phyloP scores from a whole-genome alignment of 2,797 vertebrate species.

The Microhierax caerulescens region DNA sequence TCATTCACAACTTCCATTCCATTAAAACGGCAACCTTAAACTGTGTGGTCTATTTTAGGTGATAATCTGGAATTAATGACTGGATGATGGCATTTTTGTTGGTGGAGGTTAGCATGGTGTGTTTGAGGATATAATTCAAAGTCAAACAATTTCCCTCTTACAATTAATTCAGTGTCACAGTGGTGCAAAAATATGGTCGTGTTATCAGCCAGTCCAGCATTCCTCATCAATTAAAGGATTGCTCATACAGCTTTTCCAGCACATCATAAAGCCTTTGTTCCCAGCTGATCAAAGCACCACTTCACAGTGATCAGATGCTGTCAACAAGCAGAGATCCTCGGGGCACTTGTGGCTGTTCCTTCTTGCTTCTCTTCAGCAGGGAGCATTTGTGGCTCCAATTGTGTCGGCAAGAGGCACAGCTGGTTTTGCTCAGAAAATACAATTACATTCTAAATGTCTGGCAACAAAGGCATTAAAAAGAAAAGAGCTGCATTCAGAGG shows the following conservation, averaged over 20 bases:
- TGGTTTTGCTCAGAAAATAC: slow-evolving; percentile 20
- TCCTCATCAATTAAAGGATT: slow-evolving; percentile 8
- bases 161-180: neutral
- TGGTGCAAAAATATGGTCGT: neutral
- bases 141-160: neutral
- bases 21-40: neutral
- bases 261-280: slow-evolving; percentile 22
- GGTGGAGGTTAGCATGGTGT: neutral
- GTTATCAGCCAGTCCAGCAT: neutral
- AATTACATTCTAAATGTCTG: slow-evolving; percentile 15
- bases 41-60: neutral
- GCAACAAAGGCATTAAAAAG: neutral
- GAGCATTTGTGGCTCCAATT: neutral
- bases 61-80: neutral
- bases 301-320: slow-evolving; percentile 27
- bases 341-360: slow-evolving; percentile 27
- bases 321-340: slow-evolving; percentile 26
- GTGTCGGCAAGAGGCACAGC: neutral
- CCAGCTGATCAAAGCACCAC: slow-evolving; percentile 55
- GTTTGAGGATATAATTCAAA: neutral
- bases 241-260: slow-evolving; percentile 12
- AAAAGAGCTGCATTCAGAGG: neutral
- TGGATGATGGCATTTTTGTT: neutral
- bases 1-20: neutral
- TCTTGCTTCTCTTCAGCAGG: slow-evolving; percentile 29